Evolutionary conservation across 2,797 vertebrate species (phyloP).

Genomic region (Momotus momota): DNA sequence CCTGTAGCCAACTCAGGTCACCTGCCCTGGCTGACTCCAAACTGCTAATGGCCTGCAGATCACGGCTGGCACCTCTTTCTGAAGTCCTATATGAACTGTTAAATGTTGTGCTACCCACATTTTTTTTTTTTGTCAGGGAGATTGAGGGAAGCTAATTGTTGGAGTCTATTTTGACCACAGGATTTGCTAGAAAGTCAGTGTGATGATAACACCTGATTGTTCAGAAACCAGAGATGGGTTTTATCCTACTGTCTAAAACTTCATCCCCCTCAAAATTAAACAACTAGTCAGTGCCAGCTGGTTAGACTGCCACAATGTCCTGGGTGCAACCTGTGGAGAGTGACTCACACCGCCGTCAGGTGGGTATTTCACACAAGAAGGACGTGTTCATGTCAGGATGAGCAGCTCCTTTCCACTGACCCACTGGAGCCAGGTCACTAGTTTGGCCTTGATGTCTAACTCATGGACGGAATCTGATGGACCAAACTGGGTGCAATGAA

Average conservation of each 20-base stretch:
- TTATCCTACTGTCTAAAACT: not conserved
- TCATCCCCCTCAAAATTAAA: not conserved
- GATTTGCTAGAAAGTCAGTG: not conserved
- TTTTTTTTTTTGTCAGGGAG: not conserved
- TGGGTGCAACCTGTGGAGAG: not conserved
- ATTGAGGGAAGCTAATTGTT: not conserved
- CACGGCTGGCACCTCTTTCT: not conserved
- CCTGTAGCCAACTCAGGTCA: too few species aligned
- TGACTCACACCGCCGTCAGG: not conserved
- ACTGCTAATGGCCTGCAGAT: too few species aligned
- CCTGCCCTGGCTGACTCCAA: too few species aligned
- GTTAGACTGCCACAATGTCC: not conserved
- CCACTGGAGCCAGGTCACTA: not conserved
- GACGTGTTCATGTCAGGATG: not conserved
- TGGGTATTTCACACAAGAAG: not conserved
- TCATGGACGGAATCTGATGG: not conserved
- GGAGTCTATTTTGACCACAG: not conserved
- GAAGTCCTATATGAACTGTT: not conserved
- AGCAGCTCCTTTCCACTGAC: not conserved
- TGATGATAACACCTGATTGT: not conserved
- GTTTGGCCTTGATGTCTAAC: not conserved
- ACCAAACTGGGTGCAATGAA: not conserved
- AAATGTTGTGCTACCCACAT: not conserved
- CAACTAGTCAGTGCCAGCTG: not conserved
- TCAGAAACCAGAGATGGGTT: not conserved